Conservation (phyloP, 2,797 vertebrate species). For the Cryptoblepharus egeriae region DNA sequence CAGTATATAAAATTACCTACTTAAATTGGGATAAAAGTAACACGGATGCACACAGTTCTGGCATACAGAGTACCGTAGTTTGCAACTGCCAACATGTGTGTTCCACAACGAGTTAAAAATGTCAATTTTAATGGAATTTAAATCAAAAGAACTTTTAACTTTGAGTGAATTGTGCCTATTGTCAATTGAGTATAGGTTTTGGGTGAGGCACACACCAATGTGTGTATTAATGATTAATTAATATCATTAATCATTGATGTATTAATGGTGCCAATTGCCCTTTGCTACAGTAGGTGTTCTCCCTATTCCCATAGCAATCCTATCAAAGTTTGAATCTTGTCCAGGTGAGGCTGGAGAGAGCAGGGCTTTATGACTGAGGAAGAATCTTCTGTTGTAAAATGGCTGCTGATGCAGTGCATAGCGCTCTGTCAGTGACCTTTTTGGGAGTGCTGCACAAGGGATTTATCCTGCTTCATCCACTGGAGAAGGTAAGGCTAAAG, state of each 20-base stretch:
- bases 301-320: too few relatives aligned
- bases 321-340: too few relatives aligned
- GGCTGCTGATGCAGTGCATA: too few relatives aligned
- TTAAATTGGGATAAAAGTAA: slow-evolving; percentile 18
- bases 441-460: too few relatives aligned
- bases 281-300: neutral
- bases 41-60: neutral
- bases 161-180: neutral
- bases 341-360: too few relatives aligned
- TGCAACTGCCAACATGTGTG: neutral
- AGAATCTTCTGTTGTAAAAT: too few relatives aligned
- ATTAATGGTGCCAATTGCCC: neutral
- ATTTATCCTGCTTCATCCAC: too few relatives aligned
- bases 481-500: too few relatives aligned
- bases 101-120: neutral
- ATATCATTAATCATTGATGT: too few relatives aligned
- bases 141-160: neutral
- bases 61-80: neutral
- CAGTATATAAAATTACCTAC: neutral
- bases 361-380: too few relatives aligned
- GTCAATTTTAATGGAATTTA: neutral
- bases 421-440: too few relatives aligned
- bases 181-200: neutral
- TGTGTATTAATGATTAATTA: too few relatives aligned
- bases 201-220: neutral